These are phyloP conservation scores for Cenopis cana DNA, from an alignment of 2,888 invertebrate species.

Conservation along the genomic window DNA sequence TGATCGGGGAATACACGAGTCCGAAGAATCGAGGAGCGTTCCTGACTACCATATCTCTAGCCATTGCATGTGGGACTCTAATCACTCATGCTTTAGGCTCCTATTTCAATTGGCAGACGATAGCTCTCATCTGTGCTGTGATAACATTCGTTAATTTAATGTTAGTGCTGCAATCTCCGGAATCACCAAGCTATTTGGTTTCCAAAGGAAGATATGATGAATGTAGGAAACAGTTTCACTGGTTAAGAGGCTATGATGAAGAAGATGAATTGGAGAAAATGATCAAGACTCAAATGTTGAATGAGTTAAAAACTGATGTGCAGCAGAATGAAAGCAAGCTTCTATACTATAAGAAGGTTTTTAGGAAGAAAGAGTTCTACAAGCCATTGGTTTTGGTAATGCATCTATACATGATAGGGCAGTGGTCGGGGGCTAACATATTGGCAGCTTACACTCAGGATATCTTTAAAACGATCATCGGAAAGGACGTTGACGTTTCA, in stretches of 20 bases:
- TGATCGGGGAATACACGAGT: conserved; percentile 78
- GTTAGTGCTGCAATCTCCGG: conserved; percentile 44
- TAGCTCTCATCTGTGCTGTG: conserved; percentile 68
- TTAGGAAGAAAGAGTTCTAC: conserved; percentile 54
- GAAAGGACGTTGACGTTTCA: conserved; percentile 46
- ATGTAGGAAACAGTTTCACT: conserved; percentile 78
- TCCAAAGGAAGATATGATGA: conserved; percentile 73
- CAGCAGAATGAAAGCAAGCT: conserved; percentile 30
- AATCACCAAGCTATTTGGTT: conserved; percentile 72
- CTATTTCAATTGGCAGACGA: conserved; percentile 75
- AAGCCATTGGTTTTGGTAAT: conserved; percentile 56
- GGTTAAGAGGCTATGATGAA: conserved; percentile 71
- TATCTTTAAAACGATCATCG: conserved; percentile 49
- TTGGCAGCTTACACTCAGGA: conserved; percentile 52
- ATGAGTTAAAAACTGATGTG: conserved; percentile 37
- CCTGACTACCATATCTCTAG: conserved; percentile 81
- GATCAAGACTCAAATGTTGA: conserved; percentile 48
- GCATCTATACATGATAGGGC: conserved; percentile 52
- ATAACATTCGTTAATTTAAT: conserved; percentile 65
- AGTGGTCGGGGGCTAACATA: conserved; percentile 55
- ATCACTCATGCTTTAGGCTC: conserved; percentile 83
- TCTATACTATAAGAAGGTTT: conserved; percentile 44
- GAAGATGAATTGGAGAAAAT: conserved; percentile 62
- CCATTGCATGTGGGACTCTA: conserved; percentile 83
- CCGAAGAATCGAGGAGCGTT: conserved; percentile 84